Evolutionary conservation across 2,888 invertebrate genomes (phyloP), one percentile per base, ranked within the genome.

Genomic region (Nezara viridula): DNA sequence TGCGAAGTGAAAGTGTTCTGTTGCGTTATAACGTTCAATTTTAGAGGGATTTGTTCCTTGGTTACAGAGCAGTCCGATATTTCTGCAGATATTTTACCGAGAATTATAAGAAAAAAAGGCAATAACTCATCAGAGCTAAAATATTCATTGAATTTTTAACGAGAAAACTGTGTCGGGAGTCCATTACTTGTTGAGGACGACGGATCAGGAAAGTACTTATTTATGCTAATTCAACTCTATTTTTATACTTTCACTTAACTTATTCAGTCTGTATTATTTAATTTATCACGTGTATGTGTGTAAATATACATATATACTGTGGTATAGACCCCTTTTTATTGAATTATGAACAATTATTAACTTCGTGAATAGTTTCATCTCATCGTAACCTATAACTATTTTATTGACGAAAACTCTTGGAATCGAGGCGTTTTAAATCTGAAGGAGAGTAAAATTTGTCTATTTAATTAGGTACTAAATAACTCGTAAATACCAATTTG

Each of bases 61-160:
- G 66, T 66, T 66, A 19, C 14, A 14, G 27, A 27, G 16, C 32
- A 19, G 19, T 37, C 0, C n/a, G 14, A 3, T 37, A 32, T 32
- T 37, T 19, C 7, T 37, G 32, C 32, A 19, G 66, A 32, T 66
- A 32, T 66, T 66, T 66, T 32, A 14, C 32, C 19, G 14, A 27
- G 0, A 19, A 66, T 32, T 7, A 60, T 14, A 60, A 14, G 24
- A 24, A 66, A 32, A 66, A 37, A 66, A 16, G 6, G 16, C 14
- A 60, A 27, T 27, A 32, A 12, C 66, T 66, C 32, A 32, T 32
- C 0, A 27, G 19, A 37, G 32, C 19, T 66, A 66, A 66, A 66
- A 66, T 66, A 66, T 66, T 66, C 66, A 66, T 32, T 66, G 66
- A 66, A 66, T 32, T 66, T 37, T 32, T 66, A 37, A 66, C 66